A percentile compares a stretch with the other conserved stretches of the same genome.
Conservation (phyloP, 2,888 invertebrate species). For the Cryptosula pallasiana region DNA sequence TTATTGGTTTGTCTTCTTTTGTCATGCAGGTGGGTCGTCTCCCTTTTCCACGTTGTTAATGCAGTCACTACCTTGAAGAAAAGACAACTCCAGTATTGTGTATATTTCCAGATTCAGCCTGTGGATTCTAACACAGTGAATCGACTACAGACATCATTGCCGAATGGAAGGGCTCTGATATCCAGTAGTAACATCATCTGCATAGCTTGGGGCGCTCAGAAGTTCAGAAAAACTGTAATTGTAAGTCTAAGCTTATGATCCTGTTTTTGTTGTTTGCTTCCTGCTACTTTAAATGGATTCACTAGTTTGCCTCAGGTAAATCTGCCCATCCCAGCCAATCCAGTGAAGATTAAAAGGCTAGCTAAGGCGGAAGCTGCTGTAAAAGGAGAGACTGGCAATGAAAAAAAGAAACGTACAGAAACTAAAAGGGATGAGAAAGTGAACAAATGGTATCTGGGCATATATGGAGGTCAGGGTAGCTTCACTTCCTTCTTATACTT, state of each 20-base stretch:
- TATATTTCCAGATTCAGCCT: conserved; percentile 40
- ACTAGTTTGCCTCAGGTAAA: conserved; percentile 40
- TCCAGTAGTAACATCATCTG: conserved; percentile 41
- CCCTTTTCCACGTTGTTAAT: too few species aligned
- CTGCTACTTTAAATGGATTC: not conserved
- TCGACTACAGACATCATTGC: conserved; percentile 34
- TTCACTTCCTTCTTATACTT: not conserved
- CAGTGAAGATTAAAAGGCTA: conserved; percentile 43
- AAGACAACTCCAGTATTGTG: too few species aligned
- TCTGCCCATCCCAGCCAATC: conserved; percentile 46
- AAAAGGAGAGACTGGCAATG: conserved; percentile 36
- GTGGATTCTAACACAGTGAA: conserved; percentile 39
- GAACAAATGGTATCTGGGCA: conserved; percentile 46
- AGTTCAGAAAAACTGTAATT: conserved; percentile 37
- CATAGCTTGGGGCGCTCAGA: conserved; percentile 37
- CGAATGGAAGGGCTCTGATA: conserved; percentile 36
- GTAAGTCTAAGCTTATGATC: too few species aligned
- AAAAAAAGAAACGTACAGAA: conserved; percentile 33
- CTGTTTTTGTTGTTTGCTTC: too few species aligned
- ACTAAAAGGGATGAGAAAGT: conserved; percentile 29
- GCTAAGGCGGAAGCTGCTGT: conserved; percentile 42
- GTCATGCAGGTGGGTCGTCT: conserved; percentile 37
- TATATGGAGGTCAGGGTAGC: conserved; percentile 35
- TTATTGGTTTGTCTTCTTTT: conserved; percentile 37
- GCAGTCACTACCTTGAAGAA: too few species aligned